A percentile compares a stretch with the other conserved stretches of the same genome.
These are phyloP conservation scores for Muraenolepis orangiensis DNA, from an alignment of 2,797 vertebrate genomes.

Conservation along the genomic window DNA sequence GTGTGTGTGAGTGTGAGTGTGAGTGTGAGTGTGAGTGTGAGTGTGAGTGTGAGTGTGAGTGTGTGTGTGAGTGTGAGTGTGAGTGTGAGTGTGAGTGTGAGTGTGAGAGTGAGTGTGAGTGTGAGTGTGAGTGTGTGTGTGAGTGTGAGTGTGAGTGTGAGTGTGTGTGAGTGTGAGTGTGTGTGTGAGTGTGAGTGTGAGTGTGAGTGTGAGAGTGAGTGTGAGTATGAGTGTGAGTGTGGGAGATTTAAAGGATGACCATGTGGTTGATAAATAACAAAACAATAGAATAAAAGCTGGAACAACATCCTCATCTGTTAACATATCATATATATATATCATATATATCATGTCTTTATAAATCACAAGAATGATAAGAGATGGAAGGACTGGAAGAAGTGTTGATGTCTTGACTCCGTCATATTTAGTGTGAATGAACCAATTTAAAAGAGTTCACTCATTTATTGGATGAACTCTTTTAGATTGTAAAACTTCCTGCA, in stretches of 20 bases:
- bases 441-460: too few relatives aligned
- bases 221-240: constrained; percentile 10
- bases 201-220: too few relatives aligned
- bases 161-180: too few relatives aligned
- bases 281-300: background rate
- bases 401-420: background rate
- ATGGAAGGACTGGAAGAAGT: background rate
- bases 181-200: too few relatives aligned
- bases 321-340: background rate
- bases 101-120: background rate
- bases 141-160: too few relatives aligned
- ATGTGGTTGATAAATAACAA: background rate
- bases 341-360: background rate
- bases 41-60: background rate
- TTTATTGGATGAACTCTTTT: background rate
- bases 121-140: background rate
- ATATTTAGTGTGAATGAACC: background rate
- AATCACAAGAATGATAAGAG: background rate
- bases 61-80: background rate
- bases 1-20: constrained; percentile 12
- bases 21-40: background rate
- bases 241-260: background rate
- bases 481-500: background rate
- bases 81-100: background rate
- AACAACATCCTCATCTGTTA: background rate